These are phyloP conservation scores for Phymanthus crucifer DNA, from an alignment of 92 coral and sea anemone species.

Conservation along the genomic window DNA sequence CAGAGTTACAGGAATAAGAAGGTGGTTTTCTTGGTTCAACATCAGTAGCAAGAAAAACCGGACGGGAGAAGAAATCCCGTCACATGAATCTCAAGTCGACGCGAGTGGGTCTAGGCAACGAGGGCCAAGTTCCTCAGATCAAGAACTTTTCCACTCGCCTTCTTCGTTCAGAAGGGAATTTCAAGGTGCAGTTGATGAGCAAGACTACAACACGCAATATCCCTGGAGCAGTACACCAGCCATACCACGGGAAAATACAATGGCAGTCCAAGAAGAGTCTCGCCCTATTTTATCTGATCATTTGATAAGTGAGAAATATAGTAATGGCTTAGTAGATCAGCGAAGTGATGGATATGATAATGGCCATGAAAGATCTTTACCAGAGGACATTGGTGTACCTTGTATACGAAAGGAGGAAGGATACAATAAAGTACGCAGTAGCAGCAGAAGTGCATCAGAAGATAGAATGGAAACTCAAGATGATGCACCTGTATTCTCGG, in stretches of 20 bases:
- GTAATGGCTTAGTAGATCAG: neutral
- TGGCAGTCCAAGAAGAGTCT: neutral
- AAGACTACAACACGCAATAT: neutral
- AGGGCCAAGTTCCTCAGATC: neutral
- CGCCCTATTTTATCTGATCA: neutral
- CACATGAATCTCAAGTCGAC: neutral
- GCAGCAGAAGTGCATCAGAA: neutral
- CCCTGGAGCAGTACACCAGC: neutral
- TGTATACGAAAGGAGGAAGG: neutral
- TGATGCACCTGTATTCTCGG: neutral
- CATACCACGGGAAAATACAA: neutral
- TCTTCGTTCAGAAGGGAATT: neutral
- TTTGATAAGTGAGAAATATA: neutral
- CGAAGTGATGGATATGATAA: neutral
- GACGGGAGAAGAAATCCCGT: neutral
- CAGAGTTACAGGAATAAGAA: neutral
- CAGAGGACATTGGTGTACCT: neutral
- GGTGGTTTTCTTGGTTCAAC: neutral
- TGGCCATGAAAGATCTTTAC: neutral
- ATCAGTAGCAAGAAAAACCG: neutral
- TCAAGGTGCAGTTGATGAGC: neutral
- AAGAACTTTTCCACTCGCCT: neutral
- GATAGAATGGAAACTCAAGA: neutral
- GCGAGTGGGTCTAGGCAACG: neutral
- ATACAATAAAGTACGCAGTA: neutral